phyloP scores from a whole-genome alignment of 2,888 invertebrate species.

The Noctua fimbriata region DNA sequence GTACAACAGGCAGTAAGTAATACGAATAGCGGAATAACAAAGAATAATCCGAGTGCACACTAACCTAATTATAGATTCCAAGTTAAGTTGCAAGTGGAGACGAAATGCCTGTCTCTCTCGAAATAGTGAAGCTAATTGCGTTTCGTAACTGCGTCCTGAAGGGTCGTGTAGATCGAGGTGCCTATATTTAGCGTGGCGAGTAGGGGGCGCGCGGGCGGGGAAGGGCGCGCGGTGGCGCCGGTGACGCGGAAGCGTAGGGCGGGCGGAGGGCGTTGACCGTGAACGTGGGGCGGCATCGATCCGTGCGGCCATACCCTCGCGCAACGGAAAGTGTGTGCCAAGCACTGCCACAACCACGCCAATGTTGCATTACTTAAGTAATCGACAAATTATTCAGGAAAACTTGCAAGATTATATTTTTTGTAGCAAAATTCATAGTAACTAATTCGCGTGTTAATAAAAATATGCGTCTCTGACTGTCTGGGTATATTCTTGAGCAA shows the following conservation, averaged over 20 bases:
- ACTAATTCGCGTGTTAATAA: background rate
- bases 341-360: conserved; percentile 47
- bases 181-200: conserved; percentile 83
- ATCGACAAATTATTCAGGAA: background rate
- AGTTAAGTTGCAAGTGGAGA: conserved; percentile 69
- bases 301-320: conserved; percentile 88
- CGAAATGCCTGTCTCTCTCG: conserved; percentile 76
- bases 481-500: background rate
- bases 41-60: conserved; percentile 45
- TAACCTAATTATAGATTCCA: conserved; percentile 66
- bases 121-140: conserved; percentile 88
- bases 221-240: conserved; percentile 70
- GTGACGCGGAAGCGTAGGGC: conserved; percentile 89
- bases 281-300: conserved; percentile 90
- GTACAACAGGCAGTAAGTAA: conserved; percentile 33
- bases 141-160: conserved; percentile 86
- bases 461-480: background rate
- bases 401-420: background rate
- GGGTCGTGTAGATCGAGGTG: conserved; percentile 81
- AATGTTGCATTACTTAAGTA: conserved; percentile 41
- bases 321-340: conserved; percentile 86
- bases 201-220: conserved; percentile 63
- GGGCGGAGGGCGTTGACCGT: conserved; percentile 91
- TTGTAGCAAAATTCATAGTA: background rate
- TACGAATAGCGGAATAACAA: conserved; percentile 52